These are phyloP conservation scores for Gallinago stenura DNA, from an alignment of 2,797 vertebrate species.

Conservation along the genomic window DNA sequence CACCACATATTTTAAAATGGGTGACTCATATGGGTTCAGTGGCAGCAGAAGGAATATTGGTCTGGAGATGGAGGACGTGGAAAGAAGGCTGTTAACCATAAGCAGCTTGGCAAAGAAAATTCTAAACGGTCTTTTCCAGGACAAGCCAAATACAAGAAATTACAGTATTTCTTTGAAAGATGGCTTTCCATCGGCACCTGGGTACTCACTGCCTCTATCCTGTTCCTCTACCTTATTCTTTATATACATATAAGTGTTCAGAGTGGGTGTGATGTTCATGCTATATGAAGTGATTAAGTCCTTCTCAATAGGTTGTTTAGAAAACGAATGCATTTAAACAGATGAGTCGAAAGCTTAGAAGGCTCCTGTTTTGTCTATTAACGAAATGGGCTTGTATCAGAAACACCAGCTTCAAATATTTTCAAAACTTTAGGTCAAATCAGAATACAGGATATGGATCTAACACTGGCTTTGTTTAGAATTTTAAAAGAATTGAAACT, in stretches of 20 bases:
- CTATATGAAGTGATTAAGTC: background rate
- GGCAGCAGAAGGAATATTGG: background rate
- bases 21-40: background rate
- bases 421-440: background rate
- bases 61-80: background rate
- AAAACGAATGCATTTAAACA: background rate
- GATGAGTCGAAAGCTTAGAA: background rate
- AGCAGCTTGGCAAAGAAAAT: background rate
- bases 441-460: background rate
- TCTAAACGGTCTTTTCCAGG: background rate
- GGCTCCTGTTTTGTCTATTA: background rate
- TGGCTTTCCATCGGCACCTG: background rate
- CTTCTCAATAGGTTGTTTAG: background rate
- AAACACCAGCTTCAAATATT: background rate
- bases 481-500: background rate
- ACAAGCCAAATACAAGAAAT: background rate
- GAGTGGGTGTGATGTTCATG: background rate
- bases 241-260: accelerated
- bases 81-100: slow-evolving; percentile 35
- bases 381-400: background rate
- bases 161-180: background rate
- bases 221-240: background rate
- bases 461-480: background rate
- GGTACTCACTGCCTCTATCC: background rate
- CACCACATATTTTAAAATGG: background rate